phyloP scores from a whole-genome alignment of 1,140 invertebrate species.

The Oryctes rhinoceros region DNA sequence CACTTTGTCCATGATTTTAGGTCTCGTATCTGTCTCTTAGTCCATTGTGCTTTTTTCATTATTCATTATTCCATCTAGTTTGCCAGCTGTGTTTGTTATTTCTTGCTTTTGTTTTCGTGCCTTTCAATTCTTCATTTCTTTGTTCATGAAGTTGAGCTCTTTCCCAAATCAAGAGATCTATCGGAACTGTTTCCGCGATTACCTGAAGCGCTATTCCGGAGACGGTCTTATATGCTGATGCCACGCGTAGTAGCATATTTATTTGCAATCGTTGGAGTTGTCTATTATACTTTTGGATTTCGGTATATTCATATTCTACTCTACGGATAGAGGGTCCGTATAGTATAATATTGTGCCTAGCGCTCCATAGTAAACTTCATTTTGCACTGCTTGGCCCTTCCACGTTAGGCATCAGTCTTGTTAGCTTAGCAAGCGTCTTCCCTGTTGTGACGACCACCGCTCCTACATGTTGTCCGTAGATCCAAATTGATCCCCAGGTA shows the following conservation, averaged over 20 bases:
- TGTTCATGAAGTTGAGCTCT: too few relatives aligned
- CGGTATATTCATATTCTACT: neutral
- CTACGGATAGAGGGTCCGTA: neutral
- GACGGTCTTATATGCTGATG: too few relatives aligned
- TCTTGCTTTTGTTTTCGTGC: too few relatives aligned
- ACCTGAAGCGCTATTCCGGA: too few relatives aligned
- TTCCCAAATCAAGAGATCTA: too few relatives aligned
- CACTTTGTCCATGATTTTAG: too few relatives aligned
- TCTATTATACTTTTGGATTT: neutral
- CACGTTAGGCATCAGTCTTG: neutral
- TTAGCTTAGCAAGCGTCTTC: neutral
- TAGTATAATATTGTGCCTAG: neutral
- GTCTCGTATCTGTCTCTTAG: too few relatives aligned
- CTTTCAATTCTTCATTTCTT: too few relatives aligned
- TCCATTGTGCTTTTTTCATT: too few relatives aligned
- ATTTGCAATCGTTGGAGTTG: neutral
- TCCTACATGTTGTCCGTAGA: neutral
- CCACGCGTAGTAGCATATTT: neutral
- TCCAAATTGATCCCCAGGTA: neutral
- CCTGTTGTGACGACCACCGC: neutral
- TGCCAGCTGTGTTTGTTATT: too few relatives aligned
- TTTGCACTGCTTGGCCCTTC: neutral
- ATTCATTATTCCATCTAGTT: too few relatives aligned
- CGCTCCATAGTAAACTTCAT: neutral
- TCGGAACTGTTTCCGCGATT: neutral